These are phyloP conservation scores for Yponomeuta malinellus DNA, from an alignment of 2,888 invertebrate species.

Conservation along the genomic window DNA sequence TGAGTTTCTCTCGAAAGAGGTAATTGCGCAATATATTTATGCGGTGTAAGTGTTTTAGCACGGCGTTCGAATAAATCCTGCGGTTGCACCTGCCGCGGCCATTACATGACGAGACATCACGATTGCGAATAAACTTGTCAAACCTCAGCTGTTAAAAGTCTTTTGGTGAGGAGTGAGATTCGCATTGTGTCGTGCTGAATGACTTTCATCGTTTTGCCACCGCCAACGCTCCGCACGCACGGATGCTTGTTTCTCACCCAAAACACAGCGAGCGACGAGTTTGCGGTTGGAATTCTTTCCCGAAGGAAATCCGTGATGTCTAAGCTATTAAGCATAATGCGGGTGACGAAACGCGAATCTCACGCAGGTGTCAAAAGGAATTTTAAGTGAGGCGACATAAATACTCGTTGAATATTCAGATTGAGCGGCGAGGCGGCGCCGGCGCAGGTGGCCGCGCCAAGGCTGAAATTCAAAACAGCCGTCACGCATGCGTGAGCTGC, in stretches of 20 bases:
- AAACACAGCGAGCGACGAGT: neutral
- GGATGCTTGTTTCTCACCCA: too few relatives aligned
- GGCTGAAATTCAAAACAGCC: slow-evolving; percentile 76
- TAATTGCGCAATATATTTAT: neutral
- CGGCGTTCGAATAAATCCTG: slow-evolving; percentile 69
- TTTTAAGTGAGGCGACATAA: slow-evolving; percentile 63
- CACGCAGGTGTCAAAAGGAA: slow-evolving; percentile 65
- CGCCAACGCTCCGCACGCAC: too few relatives aligned
- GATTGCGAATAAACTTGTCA: slow-evolving; percentile 27
- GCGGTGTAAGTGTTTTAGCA: slow-evolving; percentile 27
- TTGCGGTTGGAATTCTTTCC: neutral
- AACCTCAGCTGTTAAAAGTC: neutral
- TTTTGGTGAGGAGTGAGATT: neutral
- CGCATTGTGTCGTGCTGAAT: neutral
- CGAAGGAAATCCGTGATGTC: neutral
- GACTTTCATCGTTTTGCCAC: neutral
- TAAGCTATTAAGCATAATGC: slow-evolving; percentile 5
- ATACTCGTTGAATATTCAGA: slow-evolving; percentile 74
- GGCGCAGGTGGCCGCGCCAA: slow-evolving; percentile 78
- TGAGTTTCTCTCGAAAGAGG: neutral
- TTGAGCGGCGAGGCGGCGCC: slow-evolving; percentile 75
- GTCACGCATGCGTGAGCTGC: slow-evolving; percentile 70
- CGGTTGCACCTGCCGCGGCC: slow-evolving; percentile 63
- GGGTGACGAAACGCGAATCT: slow-evolving; percentile 45
- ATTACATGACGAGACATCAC: neutral